phyloP scores from a whole-genome alignment of 2,888 invertebrate genomes.

The Epicampocera succincta region DNA sequence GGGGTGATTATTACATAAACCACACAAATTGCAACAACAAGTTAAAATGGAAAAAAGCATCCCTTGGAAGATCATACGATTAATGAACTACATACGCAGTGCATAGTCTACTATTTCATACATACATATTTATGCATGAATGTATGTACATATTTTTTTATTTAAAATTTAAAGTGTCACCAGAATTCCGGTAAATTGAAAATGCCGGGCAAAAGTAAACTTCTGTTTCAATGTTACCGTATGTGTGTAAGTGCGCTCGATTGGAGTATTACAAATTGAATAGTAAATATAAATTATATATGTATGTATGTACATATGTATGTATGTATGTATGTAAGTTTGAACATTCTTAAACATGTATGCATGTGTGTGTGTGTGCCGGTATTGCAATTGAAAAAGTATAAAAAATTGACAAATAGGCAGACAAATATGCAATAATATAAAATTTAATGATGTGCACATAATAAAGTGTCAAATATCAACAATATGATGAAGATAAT shows the following conservation, averaged over 20 bases:
- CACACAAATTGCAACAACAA: too few relatives aligned
- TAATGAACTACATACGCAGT: too few relatives aligned
- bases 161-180: too few relatives aligned
- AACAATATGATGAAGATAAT: slow-evolving; percentile 67
- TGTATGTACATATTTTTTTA: too few relatives aligned
- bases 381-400: slow-evolving; percentile 40
- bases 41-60: too few relatives aligned
- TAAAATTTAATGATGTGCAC: slow-evolving; percentile 78
- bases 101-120: too few relatives aligned
- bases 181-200: too few relatives aligned
- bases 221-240: too few relatives aligned
- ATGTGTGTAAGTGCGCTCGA: not conserved
- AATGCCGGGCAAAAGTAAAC: not conserved
- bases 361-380: not conserved
- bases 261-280: slow-evolving; percentile 26
- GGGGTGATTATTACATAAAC: too few relatives aligned
- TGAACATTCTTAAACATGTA: too few relatives aligned
- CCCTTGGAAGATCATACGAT: too few relatives aligned
- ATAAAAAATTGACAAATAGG: slow-evolving; percentile 62
- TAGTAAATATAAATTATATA: slow-evolving; percentile 26
- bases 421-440: slow-evolving; percentile 67
- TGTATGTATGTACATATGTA: not conserved
- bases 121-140: too few relatives aligned
- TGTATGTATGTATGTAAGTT: slow-evolving; percentile 7
- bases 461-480: slow-evolving; percentile 77